Conservation (phyloP, 2,113 vertebrate genomes). For the Rana temporaria region DNA sequence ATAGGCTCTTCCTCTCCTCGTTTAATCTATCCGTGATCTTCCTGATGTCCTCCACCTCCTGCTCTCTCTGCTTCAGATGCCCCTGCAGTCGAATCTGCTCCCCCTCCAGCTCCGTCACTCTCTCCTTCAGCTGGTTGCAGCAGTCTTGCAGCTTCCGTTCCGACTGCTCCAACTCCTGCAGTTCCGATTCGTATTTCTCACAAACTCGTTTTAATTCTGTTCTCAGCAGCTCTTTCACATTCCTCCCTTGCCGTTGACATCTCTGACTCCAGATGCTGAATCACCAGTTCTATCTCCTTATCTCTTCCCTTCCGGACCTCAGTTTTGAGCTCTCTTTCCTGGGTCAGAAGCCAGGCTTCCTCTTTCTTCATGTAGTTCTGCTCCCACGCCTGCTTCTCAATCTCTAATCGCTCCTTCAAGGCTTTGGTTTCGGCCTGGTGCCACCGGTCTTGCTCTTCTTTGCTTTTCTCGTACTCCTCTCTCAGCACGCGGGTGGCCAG, state of each 20-base stretch:
- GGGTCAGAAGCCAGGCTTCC: conserved; percentile 86
- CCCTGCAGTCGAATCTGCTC: conserved; percentile 77
- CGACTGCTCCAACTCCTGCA: conserved; percentile 82
- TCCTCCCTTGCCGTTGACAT: conserved; percentile 85
- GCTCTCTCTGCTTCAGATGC: conserved; percentile 78
- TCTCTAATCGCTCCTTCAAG: too few relatives aligned
- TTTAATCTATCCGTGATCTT: conserved; percentile 77
- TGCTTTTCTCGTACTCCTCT: conserved; percentile 83
- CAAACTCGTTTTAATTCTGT: conserved; percentile 87
- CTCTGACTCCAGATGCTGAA: conserved; percentile 90
- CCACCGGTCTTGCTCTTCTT: conserved; percentile 85
- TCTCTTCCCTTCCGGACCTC: conserved; percentile 86
- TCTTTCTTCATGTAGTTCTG: too few relatives aligned
- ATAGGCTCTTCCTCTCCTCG: conserved; percentile 76
- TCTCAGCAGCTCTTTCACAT: conserved; percentile 83
- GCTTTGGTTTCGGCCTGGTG: too few relatives aligned
- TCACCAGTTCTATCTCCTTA: conserved; percentile 91
- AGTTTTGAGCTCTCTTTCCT: conserved; percentile 88
- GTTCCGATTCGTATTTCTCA: conserved; percentile 86
- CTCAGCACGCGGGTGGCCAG: conserved; percentile 75
- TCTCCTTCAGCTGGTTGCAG: conserved; percentile 80
- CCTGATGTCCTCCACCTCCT: conserved; percentile 74
- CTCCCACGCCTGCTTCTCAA: too few relatives aligned
- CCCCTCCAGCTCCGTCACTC: conserved; percentile 78
- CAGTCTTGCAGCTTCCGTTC: conserved; percentile 82